phyloP scores from a whole-genome alignment of 2,888 invertebrate genomes.

The Habrosyne pyritoides region DNA sequence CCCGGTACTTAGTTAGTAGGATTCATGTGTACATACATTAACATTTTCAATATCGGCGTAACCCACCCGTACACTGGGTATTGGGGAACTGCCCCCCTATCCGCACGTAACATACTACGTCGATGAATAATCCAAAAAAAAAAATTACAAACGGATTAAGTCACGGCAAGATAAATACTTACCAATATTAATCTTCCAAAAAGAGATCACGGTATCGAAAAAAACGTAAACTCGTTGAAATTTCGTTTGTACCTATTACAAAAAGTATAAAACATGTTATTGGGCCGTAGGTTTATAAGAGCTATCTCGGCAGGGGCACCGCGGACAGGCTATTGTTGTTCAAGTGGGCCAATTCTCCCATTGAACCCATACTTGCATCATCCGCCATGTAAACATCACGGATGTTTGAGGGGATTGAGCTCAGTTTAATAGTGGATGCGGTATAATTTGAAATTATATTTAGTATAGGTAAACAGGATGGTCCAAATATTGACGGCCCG shows the following conservation, averaged over 20 bases:
- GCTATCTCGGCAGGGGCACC: constrained; percentile 58
- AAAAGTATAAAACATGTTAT: constrained; percentile 40
- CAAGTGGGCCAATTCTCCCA: constrained; percentile 81
- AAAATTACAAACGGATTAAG: constrained; percentile 3
- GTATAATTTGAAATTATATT: constrained; percentile 18
- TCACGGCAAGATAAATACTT: neutral
- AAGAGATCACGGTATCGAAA: neutral
- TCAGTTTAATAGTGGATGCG: constrained; percentile 43
- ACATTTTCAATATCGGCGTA: too few relatives aligned
- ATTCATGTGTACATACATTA: too few relatives aligned
- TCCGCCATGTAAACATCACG: constrained; percentile 72
- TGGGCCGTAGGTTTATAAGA: constrained; percentile 44
- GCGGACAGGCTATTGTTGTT: constrained; percentile 59
- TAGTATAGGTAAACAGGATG: too few relatives aligned
- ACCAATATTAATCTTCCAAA: constrained; percentile 1
- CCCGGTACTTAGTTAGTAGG: too few relatives aligned
- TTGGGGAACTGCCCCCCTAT: too few relatives aligned
- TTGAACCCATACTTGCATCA: constrained; percentile 71
- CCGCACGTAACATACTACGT: too few relatives aligned
- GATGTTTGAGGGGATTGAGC: constrained; percentile 24
- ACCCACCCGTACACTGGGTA: too few relatives aligned
- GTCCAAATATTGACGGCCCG: too few relatives aligned
- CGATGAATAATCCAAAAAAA: too few relatives aligned
- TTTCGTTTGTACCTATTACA: constrained; percentile 6
- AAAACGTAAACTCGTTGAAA: constrained; percentile 5